Evolutionary conservation across 2,113 vertebrate species (phyloP).

Genomic region (Trematomus loennbergii): DNA sequence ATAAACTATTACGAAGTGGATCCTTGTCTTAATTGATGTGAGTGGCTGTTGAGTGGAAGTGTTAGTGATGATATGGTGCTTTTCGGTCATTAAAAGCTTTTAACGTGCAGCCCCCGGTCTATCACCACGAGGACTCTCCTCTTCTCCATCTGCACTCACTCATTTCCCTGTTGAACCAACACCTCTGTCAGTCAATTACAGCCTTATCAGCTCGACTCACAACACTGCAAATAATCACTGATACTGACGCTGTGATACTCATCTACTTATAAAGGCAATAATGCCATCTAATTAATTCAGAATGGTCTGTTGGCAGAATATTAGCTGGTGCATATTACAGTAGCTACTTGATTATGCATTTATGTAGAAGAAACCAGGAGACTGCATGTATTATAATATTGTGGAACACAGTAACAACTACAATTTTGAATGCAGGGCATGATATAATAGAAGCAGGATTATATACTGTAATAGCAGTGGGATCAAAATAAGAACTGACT

Average conservation of each 20-base stretch:
- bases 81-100: not conserved
- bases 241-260: not conserved
- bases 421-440: no score
- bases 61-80: not conserved
- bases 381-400: no score
- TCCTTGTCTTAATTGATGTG: not conserved
- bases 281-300: not conserved
- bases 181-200: not conserved
- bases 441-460: no score
- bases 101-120: not conserved
- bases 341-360: no score
- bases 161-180: not conserved
- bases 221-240: not conserved
- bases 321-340: no score
- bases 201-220: not conserved
- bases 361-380: no score
- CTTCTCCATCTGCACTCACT: not conserved
- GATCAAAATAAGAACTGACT: no score
- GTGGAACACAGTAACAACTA: no score
- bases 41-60: constrained; percentile 1
- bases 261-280: not conserved
- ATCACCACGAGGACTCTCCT: constrained; percentile 1
- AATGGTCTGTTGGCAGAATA: no score
- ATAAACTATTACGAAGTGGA: not conserved
- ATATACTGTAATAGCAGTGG: no score